Evolutionary conservation across 2,113 vertebrate species (phyloP).

Genomic region (Leucosticte australis): DNA sequence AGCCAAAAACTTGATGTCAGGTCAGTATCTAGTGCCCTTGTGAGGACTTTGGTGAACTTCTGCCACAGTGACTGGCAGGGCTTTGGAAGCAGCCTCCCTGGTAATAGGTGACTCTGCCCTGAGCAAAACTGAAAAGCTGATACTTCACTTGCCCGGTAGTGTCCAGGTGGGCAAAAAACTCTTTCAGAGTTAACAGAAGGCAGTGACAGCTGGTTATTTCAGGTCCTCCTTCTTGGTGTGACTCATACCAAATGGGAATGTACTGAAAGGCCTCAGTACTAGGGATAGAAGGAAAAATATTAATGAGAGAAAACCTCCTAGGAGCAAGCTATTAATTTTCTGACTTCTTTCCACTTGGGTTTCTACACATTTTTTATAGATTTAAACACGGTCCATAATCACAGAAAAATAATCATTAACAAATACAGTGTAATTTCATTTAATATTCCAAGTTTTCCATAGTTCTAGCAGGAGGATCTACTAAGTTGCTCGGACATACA

Average conservation of each 20-base stretch:
- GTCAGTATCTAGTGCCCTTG: background rate
- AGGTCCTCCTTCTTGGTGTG: background rate
- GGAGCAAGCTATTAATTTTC: background rate
- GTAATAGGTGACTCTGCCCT: background rate
- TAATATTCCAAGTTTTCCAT: background rate
- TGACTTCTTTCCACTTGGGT: background rate
- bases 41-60: conserved; percentile 8
- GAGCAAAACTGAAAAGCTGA: conserved; percentile 21
- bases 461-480: background rate
- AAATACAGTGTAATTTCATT: background rate
- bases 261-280: background rate
- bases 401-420: background rate
- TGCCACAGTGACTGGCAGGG: background rate
- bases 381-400: background rate
- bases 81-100: background rate
- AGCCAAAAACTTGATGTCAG: background rate
- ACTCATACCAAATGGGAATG: background rate
- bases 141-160: background rate
- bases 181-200: conserved; percentile 41
- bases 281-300: background rate
- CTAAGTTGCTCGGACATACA: background rate
- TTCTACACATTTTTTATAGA: background rate
- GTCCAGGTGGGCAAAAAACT: conserved; percentile 9
- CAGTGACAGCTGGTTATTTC: conserved; percentile 42
- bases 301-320: background rate